These are phyloP conservation scores for Tortrix viridana DNA, from an alignment of 2,888 invertebrate species.

Conservation along the genomic window DNA sequence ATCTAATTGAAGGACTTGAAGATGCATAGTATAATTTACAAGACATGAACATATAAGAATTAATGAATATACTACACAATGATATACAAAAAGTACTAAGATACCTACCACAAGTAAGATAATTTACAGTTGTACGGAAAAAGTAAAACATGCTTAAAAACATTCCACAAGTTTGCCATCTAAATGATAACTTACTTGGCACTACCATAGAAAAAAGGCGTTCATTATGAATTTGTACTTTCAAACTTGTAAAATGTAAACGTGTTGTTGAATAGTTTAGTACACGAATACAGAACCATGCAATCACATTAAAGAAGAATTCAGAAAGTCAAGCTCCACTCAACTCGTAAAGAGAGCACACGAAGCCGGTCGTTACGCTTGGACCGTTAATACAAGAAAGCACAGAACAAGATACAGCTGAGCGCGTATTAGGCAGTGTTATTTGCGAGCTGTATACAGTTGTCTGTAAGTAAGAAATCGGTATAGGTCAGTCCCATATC, in stretches of 20 bases:
- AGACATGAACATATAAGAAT: background rate
- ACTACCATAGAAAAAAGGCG: constrained; percentile 10
- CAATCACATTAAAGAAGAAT: constrained; percentile 55
- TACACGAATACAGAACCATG: constrained; percentile 53
- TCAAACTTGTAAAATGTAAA: constrained; percentile 56
- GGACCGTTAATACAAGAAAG: constrained; percentile 66
- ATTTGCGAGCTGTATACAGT: constrained; percentile 76
- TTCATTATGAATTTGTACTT: constrained; percentile 1
- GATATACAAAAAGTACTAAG: constrained; percentile 38
- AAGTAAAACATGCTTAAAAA: constrained; percentile 16
- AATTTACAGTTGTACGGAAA: constrained; percentile 12
- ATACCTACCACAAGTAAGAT: constrained; percentile 41
- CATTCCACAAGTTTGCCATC: constrained; percentile 55
- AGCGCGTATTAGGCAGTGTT: constrained; percentile 82
- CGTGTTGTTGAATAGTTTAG: constrained; percentile 32
- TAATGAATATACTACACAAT: constrained; percentile 19
- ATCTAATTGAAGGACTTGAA: too few species aligned
- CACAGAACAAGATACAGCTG: constrained; percentile 76
- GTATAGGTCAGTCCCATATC: constrained; percentile 62
- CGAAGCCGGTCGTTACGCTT: constrained; percentile 48
- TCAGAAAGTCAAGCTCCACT: constrained; percentile 60
- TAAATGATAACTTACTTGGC: constrained; percentile 34
- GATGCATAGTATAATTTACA: too few species aligned
- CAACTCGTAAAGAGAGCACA: constrained; percentile 57
- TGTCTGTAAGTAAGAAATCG: constrained; percentile 58